Evolutionary conservation across 2,113 vertebrate species (phyloP).

Genomic region (Apodemus sylvaticus): DNA sequence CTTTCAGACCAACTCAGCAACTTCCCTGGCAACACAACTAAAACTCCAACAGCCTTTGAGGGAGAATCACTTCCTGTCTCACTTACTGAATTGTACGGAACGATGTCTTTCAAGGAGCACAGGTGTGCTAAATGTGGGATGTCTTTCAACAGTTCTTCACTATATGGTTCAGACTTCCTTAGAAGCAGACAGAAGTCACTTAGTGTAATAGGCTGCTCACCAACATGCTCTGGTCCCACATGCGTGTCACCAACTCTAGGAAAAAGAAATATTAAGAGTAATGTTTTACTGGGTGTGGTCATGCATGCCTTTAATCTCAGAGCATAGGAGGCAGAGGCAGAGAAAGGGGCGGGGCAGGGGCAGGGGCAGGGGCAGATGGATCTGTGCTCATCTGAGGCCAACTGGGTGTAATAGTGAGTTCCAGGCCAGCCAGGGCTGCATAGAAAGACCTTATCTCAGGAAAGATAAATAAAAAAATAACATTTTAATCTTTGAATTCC

Average conservation of each 20-base stretch:
- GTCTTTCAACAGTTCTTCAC: constrained; percentile 79
- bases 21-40: neutral
- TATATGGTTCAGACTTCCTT: constrained; percentile 82
- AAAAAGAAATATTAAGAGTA: constrained; percentile 58
- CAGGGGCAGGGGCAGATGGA: neutral
- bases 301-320: neutral
- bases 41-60: neutral
- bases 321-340: neutral
- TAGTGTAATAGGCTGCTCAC: constrained; percentile 54
- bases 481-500: neutral
- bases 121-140: constrained; percentile 88
- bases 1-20: constrained; percentile 1
- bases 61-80: neutral
- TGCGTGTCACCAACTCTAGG: constrained; percentile 57
- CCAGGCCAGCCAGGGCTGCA: neutral
- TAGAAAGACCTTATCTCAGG: neutral
- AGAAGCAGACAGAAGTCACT: constrained; percentile 82
- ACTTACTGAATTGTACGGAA: constrained; percentile 92
- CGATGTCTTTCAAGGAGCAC: constrained; percentile 93
- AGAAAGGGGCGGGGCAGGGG: neutral
- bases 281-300: neutral
- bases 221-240: constrained; percentile 43
- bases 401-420: neutral
- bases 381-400: neutral
- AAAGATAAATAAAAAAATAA: neutral